Evolutionary conservation across 1,140 invertebrate species (phyloP).

Genomic region (Liolophura sinensis): DNA sequence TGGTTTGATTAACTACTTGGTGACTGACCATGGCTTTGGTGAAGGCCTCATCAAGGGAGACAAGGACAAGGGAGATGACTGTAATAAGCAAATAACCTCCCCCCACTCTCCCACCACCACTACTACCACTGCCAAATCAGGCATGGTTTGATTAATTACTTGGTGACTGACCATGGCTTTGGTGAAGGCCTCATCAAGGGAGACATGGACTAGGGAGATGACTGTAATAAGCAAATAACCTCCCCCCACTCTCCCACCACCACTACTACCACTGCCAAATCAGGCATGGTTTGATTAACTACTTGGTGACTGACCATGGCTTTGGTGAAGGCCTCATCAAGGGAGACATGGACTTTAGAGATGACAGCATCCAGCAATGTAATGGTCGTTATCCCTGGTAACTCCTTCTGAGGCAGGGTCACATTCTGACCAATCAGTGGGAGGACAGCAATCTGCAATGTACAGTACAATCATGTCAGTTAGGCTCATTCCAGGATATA

Average conservation of each 20-base stretch:
- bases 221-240: too few relatives aligned
- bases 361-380: constrained; percentile 71
- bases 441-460: constrained; percentile 53
- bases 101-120: too few relatives aligned
- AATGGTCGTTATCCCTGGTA: constrained; percentile 71
- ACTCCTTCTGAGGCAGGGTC: constrained; percentile 38
- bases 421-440: constrained; percentile 32
- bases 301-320: constrained; percentile 35
- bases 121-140: too few relatives aligned
- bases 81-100: too few relatives aligned
- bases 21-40: too few relatives aligned
- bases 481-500: not conserved
- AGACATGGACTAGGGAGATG: constrained; percentile 69
- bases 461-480: not conserved
- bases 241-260: too few relatives aligned
- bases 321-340: constrained; percentile 63
- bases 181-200: constrained; percentile 60
- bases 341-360: constrained; percentile 71
- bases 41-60: too few relatives aligned
- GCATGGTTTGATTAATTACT: not conserved
- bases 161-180: constrained; percentile 24
- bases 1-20: too few relatives aligned
- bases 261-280: too few relatives aligned
- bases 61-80: too few relatives aligned
- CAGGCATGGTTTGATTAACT: not conserved